Evolutionary conservation across 1,140 invertebrate species (phyloP).

Genomic region (Coelopa frigida): DNA sequence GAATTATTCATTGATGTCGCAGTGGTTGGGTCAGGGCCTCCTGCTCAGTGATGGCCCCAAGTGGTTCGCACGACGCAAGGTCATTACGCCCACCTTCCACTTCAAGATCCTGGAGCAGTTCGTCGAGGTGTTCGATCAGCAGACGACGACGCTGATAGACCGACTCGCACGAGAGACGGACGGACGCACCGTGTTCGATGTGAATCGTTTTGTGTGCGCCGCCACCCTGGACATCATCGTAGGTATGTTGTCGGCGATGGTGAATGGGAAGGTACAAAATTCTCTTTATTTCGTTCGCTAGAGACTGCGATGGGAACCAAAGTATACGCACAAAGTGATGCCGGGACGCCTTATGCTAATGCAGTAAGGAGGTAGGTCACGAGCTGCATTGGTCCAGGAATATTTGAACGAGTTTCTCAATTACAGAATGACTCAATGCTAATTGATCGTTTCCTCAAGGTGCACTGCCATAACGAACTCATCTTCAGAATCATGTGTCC

Average conservation of each 20-base stretch:
- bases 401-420: no score
- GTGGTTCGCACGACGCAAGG: conserved; percentile 66
- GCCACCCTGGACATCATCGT: conserved; percentile 34
- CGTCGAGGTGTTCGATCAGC: conserved; percentile 60
- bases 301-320: conserved; percentile 80
- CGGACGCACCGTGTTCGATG: conserved; percentile 22
- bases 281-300: conserved; percentile 48
- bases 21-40: conserved; percentile 36
- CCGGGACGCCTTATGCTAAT: conserved; percentile 61
- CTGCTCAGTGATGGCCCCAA: conserved; percentile 50
- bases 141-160: conserved; percentile 51
- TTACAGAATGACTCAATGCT: conserved; percentile 27
- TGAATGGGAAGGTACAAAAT: background rate
- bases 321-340: conserved; percentile 62
- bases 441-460: conserved; percentile 26
- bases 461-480: conserved; percentile 23
- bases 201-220: conserved; percentile 24
- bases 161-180: conserved; percentile 22
- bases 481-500: conserved; percentile 31
- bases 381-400: no score
- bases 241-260: conserved; percentile 2
- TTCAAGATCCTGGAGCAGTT: conserved; percentile 77
- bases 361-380: conserved; percentile 58
- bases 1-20: background rate
- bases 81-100: conserved; percentile 78